Base-by-base conservation (phyloP, 2,113 vertebrate species). In the Cyrtonyx montezumae region DNA sequence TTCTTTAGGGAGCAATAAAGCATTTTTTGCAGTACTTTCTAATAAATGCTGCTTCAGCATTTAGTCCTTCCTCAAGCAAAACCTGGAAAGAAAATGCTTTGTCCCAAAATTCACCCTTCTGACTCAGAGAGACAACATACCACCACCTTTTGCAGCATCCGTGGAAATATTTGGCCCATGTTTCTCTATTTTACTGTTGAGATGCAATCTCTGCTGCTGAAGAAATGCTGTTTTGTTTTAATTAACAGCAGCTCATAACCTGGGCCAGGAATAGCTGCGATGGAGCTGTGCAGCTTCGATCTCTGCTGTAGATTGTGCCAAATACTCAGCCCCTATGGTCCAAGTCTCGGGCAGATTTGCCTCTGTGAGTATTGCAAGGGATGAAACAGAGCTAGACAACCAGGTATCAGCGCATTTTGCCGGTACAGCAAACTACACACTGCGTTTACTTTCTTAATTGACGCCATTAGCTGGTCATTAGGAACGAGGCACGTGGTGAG, bases 21-120 rank as follows among this genome's bases (percentile, higher is more conserved):
- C 26, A 2, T 67, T 89, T 89, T 84, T 43, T 49, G 48, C 10
- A 40, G 5, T 8, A 3, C 7, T 23, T 37, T 23, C 43, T 8
- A 40, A 59, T 9, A 48, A 70, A 51, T 0, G 0, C 1, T 20
- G 8, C 37, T 21, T 2, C 32, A 37, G 3, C 2, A 2, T 61
- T 55, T 55, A 42, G 11, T 68, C 9, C 55, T 34, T 63, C 71
- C 78, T 48, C 15, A 48, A 43, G 19, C 67, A 68, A 59, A 19
- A n/a, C 21, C 7, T 9, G 18, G 30, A 11, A 19, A 11, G 18
- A n/a, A 11, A 16, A 8, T 9, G 2, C 8, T 59, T 66, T 30
- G 25, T 13, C n/a, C 9, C 34, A 2, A 34, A 3, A 16, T 71
- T 65, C 61, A 7, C 56, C 66, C 26, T 78, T 69, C 30, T 67